Percentiles rank a stretch among this genome's conserved stretches.
Conservation (phyloP, 2,113 vertebrate species). For the Sinocyclocheilus anshuiensis region DNA sequence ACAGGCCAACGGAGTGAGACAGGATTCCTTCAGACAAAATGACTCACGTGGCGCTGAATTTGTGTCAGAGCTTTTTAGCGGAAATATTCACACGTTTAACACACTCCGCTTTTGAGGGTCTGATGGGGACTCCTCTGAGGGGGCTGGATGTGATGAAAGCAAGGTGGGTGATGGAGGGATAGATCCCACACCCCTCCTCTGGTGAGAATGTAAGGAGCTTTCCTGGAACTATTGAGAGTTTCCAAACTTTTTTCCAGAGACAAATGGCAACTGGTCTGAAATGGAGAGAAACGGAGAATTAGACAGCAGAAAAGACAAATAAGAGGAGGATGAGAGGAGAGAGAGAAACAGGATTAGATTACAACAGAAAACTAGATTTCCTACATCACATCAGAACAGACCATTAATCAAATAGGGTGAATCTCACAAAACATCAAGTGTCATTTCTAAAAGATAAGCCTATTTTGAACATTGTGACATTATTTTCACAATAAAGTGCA, state of each 20-base stretch:
- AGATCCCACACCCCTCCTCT: slow-evolving; percentile 1
- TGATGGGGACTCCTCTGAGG: slow-evolving; percentile 3
- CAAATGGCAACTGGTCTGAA: slow-evolving; percentile 10
- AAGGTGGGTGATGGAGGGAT: neutral
- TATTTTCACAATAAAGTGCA: neutral
- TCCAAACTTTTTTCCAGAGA: neutral
- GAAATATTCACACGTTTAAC: slow-evolving; percentile 16
- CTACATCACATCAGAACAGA: neutral
- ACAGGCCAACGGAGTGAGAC: neutral
- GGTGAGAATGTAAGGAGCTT: neutral
- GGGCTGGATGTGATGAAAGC: neutral
- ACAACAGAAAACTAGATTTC: slow-evolving; percentile 11
- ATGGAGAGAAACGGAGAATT: neutral
- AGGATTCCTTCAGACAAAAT: neutral
- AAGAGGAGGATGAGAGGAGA: slow-evolving; percentile 39
- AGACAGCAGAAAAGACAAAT: slow-evolving; percentile 25
- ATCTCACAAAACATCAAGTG: no score
- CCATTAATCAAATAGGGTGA: neutral
- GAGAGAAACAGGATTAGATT: slow-evolving; percentile 13
- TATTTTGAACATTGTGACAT: neutral
- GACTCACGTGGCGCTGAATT: neutral
- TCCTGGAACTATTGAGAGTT: slow-evolving; percentile 24
- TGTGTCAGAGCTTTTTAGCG: slow-evolving; percentile 1
- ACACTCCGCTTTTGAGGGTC: neutral
- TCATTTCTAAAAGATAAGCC: no score